Evolutionary conservation across 2,113 vertebrate genomes (phyloP).

Genomic region (Etheostoma cragini): DNA sequence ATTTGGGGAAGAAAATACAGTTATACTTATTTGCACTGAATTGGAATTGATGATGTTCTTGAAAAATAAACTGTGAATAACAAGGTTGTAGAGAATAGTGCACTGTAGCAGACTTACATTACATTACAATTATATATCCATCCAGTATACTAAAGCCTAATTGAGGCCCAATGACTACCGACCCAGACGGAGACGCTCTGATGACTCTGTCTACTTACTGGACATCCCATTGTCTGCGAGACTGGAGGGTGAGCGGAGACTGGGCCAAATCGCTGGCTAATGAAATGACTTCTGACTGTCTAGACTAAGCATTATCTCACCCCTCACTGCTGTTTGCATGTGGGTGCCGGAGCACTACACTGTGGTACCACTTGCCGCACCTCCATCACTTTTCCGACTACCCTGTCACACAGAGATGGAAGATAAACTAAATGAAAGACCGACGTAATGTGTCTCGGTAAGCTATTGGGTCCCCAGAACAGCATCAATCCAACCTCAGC

Average conservation of each 20-base stretch:
- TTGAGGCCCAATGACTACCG: conserved; percentile 51
- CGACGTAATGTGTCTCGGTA: background rate
- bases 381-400: conserved; percentile 2
- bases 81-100: no score
- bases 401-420: conserved; percentile 7
- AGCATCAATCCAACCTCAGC: background rate
- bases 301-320: conserved; percentile 81
- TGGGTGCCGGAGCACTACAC: background rate
- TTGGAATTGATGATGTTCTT: no score
- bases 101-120: no score
- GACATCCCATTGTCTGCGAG: conserved; percentile 42
- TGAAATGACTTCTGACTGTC: conserved; percentile 76
- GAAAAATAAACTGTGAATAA: no score
- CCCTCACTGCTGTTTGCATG: conserved; percentile 33
- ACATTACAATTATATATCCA: no score
- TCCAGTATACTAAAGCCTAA: no score
- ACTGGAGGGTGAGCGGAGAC: conserved; percentile 4
- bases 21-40: no score
- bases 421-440: background rate
- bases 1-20: no score
- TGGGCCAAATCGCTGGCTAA: conserved; percentile 62
- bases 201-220: conserved; percentile 50
- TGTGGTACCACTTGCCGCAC: background rate
- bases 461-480: background rate
- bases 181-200: conserved; percentile 39